A percentile compares a stretch with the other conserved stretches of the same genome.
These are phyloP conservation scores for Oxytorus armatus DNA, from an alignment of 2,888 invertebrate species.

Conservation along the genomic window DNA sequence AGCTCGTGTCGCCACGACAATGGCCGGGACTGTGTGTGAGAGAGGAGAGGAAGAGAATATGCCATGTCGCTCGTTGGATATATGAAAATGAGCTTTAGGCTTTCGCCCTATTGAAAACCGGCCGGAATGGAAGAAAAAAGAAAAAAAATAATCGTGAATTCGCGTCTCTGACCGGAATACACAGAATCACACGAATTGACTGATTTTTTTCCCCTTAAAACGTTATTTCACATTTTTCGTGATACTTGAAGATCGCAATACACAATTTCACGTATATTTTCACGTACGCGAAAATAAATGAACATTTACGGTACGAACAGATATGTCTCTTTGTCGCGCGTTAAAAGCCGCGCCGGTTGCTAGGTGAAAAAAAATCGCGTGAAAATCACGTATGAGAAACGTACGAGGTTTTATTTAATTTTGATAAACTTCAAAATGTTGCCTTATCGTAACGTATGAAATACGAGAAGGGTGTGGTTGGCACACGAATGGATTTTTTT, in stretches of 20 bases:
- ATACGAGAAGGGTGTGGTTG: conserved; percentile 73
- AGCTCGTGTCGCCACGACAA: neutral
- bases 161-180: neutral
- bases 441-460: neutral
- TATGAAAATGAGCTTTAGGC: conserved; percentile 35
- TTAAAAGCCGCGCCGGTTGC: conserved; percentile 67
- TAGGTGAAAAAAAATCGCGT: conserved; percentile 51
- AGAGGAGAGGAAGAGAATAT: neutral
- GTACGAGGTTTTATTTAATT: conserved; percentile 7
- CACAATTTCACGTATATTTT: conserved; percentile 19
- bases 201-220: conserved; percentile 19
- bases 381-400: conserved; percentile 12
- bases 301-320: neutral
- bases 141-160: conserved; percentile 8
- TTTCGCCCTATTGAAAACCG: conserved; percentile 44
- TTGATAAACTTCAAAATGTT: conserved; percentile 6
- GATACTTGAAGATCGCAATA: neutral
- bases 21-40: conserved; percentile 2
- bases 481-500: conserved; percentile 37
- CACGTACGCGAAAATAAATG: conserved; percentile 15
- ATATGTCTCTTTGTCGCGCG: conserved; percentile 4
- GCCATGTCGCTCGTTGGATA: conserved; percentile 13
- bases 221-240: neutral
- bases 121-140: neutral
- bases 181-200: neutral